Evolutionary conservation across 2,888 invertebrate species (phyloP), one percentile per base, ranked within the genome.

Genomic region (Zaprionus lineosus): DNA sequence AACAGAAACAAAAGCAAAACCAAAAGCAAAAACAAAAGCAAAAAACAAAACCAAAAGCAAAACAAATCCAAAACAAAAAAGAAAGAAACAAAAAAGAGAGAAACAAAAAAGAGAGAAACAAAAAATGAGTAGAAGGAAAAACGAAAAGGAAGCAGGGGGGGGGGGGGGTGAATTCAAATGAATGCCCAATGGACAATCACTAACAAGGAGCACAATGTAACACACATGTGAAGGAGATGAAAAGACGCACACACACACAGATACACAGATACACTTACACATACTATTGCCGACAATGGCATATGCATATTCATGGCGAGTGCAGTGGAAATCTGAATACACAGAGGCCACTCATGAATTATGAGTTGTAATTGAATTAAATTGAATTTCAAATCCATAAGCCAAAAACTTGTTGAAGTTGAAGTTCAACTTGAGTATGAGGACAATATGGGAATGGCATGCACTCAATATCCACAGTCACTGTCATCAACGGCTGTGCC

Each of bases 101-200:
- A 28, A 46, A 18, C 36, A 33, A 37, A 41, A 41, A 61, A 41
- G 26, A 43, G 40, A 50, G 59, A 26, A 58, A 47, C 41, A 47
- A 53, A 73, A 50, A 51, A 31, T 24, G 39, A 12, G n/a, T 18
- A 51, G 51, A 57, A 26, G 53, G n/a, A n/a, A n/a, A n/a, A n/a
- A n/a, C n/a, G n/a, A n/a, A n/a, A n/a, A n/a, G n/a, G n/a, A n/a
- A n/a, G n/a, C n/a, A n/a, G n/a, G n/a, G n/a, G n/a, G n/a, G n/a
- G n/a, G n/a, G n/a, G n/a, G n/a, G n/a, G n/a, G n/a, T n/a, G n/a
- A 55, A 63, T 60, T 67, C 68, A 67, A 70, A 81, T 77, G 77
- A 84, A 79, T 84, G 59, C 83, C 72, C 79, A 85, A 83, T 83
- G 79, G 75, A 78, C 85, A 79, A 82, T 74, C 70, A 66, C 46